Evolutionary conservation across 2,888 invertebrate genomes (phyloP).

Genomic region (Gisinianus flammeolus): DNA sequence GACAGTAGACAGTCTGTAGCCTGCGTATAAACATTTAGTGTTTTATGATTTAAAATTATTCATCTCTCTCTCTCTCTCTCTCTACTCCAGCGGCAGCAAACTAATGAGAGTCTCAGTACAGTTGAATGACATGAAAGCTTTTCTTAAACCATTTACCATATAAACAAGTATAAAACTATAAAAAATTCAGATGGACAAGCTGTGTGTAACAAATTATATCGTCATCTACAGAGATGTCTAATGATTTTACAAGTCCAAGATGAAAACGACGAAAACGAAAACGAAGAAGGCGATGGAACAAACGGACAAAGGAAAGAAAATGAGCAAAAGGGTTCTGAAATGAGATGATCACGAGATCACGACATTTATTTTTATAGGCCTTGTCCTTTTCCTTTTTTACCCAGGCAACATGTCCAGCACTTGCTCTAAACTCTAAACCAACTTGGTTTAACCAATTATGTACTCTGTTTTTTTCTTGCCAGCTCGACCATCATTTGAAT

Average conservation of each 20-base stretch:
- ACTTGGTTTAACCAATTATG: too few species aligned
- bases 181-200: neutral
- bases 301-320: neutral
- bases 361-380: neutral
- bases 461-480: too few species aligned
- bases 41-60: neutral
- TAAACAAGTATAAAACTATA: neutral
- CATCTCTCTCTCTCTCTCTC: neutral
- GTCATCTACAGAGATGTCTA: neutral
- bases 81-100: neutral
- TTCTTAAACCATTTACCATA: neutral
- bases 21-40: neutral
- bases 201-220: neutral
- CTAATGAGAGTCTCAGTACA: neutral
- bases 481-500: neutral
- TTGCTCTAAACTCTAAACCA: neutral
- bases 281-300: neutral
- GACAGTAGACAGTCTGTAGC: neutral
- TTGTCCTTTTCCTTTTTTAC: neutral
- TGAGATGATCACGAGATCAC: neutral
- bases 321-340: neutral
- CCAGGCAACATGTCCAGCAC: neutral
- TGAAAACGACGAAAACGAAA: neutral
- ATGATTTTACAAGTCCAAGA: neutral
- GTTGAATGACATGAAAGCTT: conserved; percentile 7